Evolutionary conservation across 2,888 invertebrate species (phyloP).

Genomic region (Acleris emargana): DNA sequence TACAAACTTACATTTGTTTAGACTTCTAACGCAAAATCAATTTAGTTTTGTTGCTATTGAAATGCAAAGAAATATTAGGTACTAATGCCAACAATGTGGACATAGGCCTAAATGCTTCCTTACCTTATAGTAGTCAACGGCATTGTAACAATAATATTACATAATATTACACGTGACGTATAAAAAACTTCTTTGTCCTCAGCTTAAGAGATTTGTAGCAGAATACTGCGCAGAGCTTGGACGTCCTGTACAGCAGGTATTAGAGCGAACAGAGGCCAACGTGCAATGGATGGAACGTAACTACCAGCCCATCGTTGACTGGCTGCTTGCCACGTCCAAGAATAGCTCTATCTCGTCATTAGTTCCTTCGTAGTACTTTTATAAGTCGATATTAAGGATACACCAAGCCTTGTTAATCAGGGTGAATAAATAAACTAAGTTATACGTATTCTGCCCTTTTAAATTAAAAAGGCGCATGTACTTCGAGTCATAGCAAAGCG

Average conservation of each 20-base stretch:
- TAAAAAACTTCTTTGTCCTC: conserved; percentile 34
- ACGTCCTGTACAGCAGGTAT: conserved; percentile 89
- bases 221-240: conserved; percentile 87
- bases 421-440: neutral
- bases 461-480: too few relatives aligned
- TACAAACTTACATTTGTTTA: too few relatives aligned
- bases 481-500: too few relatives aligned
- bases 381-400: neutral
- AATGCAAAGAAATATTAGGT: too few relatives aligned
- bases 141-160: too few relatives aligned
- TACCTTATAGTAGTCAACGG: too few relatives aligned
- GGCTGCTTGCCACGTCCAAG: conserved; percentile 83
- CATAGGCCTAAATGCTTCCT: too few relatives aligned
- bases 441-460: too few relatives aligned
- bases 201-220: conserved; percentile 87
- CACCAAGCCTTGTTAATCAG: neutral
- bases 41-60: too few relatives aligned
- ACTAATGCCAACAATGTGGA: too few relatives aligned
- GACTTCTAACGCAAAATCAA: too few relatives aligned
- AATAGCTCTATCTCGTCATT: conserved; percentile 42
- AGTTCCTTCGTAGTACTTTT: conserved; percentile 8
- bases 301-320: conserved; percentile 88
- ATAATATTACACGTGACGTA: too few relatives aligned
- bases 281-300: conserved; percentile 93
- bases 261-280: conserved; percentile 92